Conservation (phyloP, 2,888 invertebrate species). For the Amblyteles armatorius region DNA sequence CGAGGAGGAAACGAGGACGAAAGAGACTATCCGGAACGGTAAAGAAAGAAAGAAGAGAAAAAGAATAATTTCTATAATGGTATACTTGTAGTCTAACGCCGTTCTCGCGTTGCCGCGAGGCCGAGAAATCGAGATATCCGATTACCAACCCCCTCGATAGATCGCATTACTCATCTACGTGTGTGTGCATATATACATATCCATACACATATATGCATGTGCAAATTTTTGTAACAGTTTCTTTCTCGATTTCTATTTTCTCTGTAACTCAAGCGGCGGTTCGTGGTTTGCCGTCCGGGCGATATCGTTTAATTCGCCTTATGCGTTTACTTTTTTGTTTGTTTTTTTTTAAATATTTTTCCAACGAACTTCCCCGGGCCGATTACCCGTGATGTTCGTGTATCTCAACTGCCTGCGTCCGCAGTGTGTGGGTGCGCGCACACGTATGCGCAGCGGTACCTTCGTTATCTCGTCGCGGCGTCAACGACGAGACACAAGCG, state of each 20-base stretch:
- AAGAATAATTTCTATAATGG: neutral
- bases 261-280: neutral
- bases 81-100: constrained; percentile 5
- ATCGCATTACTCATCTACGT: constrained; percentile 44
- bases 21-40: constrained; percentile 14
- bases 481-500: constrained; percentile 29
- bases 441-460: constrained; percentile 9
- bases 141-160: constrained; percentile 51
- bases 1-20: no score
- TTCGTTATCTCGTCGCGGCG: constrained; percentile 31
- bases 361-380: neutral
- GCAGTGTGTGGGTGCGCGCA: neutral
- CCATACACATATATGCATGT: neutral
- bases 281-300: neutral
- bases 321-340: neutral
- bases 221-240: neutral
- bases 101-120: constrained; percentile 38
- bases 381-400: neutral
- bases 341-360: neutral
- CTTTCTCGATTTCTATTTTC: constrained; percentile 21
- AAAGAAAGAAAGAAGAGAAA: neutral
- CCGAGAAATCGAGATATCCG: constrained; percentile 54
- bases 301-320: neutral
- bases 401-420: neutral
- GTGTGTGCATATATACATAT: neutral